Evolutionary conservation across 2,888 invertebrate genomes (phyloP).

Genomic region (Leptopterna dolabrata): DNA sequence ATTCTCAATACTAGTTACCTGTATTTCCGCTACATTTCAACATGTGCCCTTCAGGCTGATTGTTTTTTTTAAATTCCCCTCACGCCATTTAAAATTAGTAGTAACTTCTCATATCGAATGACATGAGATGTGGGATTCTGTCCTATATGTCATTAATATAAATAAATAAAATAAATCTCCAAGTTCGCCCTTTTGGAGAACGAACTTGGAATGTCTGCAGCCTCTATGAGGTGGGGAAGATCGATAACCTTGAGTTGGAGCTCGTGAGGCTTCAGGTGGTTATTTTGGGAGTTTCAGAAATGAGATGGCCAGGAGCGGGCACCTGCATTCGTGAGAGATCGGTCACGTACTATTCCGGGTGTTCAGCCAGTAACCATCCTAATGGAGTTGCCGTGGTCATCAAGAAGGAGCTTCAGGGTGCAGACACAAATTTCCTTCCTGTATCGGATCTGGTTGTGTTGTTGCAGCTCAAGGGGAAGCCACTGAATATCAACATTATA

Average conservation of each 20-base stretch:
- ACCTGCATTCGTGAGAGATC: neutral
- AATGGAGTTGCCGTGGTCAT: neutral
- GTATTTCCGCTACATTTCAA: too few relatives aligned
- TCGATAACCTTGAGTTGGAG: constrained; percentile 9
- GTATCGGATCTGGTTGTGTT: constrained; percentile 1
- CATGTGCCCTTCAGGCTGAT: too few relatives aligned
- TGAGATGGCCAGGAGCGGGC: neutral
- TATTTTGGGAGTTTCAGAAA: neutral
- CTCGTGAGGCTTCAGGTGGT: neutral
- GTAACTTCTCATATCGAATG: too few relatives aligned
- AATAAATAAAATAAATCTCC: too few relatives aligned
- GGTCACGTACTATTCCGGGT: neutral
- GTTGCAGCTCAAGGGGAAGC: constrained; percentile 26
- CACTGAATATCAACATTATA: neutral
- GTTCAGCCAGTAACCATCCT: neutral
- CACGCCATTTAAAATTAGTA: too few relatives aligned
- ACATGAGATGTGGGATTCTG: too few relatives aligned
- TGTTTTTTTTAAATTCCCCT: too few relatives aligned
- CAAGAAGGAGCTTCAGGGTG: neutral
- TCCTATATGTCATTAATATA: too few relatives aligned
- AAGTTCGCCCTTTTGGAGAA: neutral
- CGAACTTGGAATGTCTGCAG: constrained; percentile 22
- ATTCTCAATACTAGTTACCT: too few relatives aligned
- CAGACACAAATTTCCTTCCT: neutral
- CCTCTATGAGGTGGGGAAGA: neutral